Percentiles rank a stretch among this genome's conserved stretches.
Evolutionary conservation across 2,888 invertebrate genomes (phyloP).

Genomic region (Dryomyza anilis): DNA sequence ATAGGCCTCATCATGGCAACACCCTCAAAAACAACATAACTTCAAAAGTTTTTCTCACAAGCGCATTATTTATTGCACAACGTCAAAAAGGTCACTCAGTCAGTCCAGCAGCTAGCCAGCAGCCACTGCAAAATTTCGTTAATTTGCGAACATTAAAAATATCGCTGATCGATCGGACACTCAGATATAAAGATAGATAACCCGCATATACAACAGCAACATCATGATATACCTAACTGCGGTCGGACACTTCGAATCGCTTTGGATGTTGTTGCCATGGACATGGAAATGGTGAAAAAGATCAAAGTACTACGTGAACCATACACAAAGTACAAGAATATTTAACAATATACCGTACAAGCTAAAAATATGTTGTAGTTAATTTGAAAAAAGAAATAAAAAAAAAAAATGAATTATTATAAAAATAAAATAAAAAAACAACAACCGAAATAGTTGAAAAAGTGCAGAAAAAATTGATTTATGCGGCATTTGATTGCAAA

Average conservation of each 20-base stretch:
- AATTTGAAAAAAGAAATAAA: not conserved
- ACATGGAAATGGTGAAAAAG: constrained; percentile 1
- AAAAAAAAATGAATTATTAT: not conserved
- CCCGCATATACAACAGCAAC: not conserved
- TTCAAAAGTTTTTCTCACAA: not conserved
- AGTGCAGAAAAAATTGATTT: constrained; percentile 1
- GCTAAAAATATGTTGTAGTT: not conserved
- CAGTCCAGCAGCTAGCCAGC: constrained; percentile 6
- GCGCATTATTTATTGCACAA: constrained; percentile 14
- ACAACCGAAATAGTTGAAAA: too few species aligned
- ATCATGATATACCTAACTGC: too few species aligned
- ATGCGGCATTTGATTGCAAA: constrained; percentile 5
- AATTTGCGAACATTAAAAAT: constrained; percentile 23
- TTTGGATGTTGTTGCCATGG: not conserved
- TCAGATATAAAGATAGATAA: constrained; percentile 8
- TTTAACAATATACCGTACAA: not conserved
- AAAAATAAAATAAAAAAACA: too few species aligned
- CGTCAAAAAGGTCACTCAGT: constrained; percentile 13
- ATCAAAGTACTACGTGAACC: not conserved
- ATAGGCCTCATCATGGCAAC: too few species aligned
- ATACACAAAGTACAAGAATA: not conserved
- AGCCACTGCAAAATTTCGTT: constrained; percentile 1
- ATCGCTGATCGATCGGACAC: constrained; percentile 16
- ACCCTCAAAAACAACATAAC: too few species aligned
- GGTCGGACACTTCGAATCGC: too few species aligned